Evolutionary conservation across 2,797 vertebrate species (phyloP), one percentile per base, ranked within the genome.

Genomic region (Chloroceryle inda): DNA sequence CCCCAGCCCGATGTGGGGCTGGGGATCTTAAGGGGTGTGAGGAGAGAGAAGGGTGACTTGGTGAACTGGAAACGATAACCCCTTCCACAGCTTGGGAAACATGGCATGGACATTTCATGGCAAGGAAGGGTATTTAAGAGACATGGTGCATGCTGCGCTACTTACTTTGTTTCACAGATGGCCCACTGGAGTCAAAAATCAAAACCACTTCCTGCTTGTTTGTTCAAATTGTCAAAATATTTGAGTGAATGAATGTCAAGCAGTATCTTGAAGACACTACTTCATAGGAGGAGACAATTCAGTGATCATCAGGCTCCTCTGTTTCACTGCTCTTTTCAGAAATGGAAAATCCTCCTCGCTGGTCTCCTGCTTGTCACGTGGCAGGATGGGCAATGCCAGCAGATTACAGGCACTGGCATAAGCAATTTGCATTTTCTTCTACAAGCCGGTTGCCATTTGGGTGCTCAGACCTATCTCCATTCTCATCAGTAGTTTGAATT

Each of bases 1-100:
- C 18, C 27, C 37, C 45, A 72, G 42, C 38, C 61, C 0, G 0
- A 12, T 22, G 47, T 0, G 0, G n/a, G 24, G 15, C 0, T 92
- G 52, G 9, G 49, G 45, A 58, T 45, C 21, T 45, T 21, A 31
- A 31, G 42, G 37, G 17, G 37, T 8, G 19, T 13, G 23, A 31
- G 66, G 24, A 64, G 35, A 56, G 31, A 52, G 33, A 82, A 64
- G 10, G 40, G 38, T 44, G 49, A 24, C 66, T 61, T 35, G 21
- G 33, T 37, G 67, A 47, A 21, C 58, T 58, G n/a, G 59, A 59
- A 91, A 44, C 1, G 2, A 58, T 42, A 69, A 78, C 67, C 10
- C 14, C 31, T 89, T 50, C 62, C n/a, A 56, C 24, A 72, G 88
- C 59, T 45, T 56, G 69, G 66, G 62, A 78, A 74, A 64, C 27